These are phyloP conservation scores for Papilio helenus DNA, from an alignment of 1,140 invertebrate genomes.

Conservation along the genomic window DNA sequence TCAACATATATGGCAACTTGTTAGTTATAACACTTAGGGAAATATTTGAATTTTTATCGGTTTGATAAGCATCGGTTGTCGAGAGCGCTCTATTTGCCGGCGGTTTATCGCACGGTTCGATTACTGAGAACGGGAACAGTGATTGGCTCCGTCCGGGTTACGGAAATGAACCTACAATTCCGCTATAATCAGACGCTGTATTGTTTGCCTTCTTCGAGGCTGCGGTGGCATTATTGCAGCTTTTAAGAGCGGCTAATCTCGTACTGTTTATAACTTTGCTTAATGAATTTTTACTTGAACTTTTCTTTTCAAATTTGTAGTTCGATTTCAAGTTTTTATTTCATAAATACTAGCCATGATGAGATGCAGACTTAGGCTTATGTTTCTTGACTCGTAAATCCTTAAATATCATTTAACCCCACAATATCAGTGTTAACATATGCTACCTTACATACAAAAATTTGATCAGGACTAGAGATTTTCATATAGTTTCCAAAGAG, in stretches of 20 bases:
- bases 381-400: no score
- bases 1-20: no score
- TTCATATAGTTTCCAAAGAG: no score
- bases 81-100: background rate
- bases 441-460: no score
- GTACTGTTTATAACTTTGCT: background rate
- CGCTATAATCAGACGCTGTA: conserved; percentile 16
- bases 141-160: conserved; percentile 10
- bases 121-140: conserved; percentile 15
- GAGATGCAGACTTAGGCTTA: no score
- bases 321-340: background rate
- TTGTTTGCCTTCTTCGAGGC: conserved; percentile 10
- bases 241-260: conserved; percentile 22
- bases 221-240: conserved; percentile 16
- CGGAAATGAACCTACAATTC: conserved; percentile 24
- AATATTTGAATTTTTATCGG: background rate
- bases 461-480: no score
- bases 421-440: no score
- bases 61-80: background rate
- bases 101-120: conserved; percentile 13
- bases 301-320: background rate
- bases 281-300: background rate
- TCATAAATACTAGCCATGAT: no score
- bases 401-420: no score
- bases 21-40: background rate